phyloP scores from a whole-genome alignment of 2,113 vertebrate species.

The Plestiodon gilberti region DNA sequence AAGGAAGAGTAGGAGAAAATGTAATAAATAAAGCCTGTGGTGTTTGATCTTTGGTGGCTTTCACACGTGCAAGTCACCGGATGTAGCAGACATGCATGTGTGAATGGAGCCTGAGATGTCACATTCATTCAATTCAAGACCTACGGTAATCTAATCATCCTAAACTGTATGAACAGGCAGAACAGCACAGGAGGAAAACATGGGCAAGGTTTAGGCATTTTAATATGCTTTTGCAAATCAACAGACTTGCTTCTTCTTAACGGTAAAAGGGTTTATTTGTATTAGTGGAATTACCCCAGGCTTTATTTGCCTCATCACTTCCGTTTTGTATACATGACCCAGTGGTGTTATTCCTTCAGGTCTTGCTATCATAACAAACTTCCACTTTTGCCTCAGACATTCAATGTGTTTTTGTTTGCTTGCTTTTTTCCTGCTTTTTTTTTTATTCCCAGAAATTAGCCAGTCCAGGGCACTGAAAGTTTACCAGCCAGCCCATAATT shows the following conservation, averaged over 20 bases:
- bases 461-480: not conserved
- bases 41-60: not conserved
- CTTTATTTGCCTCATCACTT: not conserved
- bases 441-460: not conserved
- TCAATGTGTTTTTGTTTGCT: not conserved
- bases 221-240: not conserved
- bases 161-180: not conserved
- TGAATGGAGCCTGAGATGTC: not conserved
- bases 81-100: no score
- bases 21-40: not conserved
- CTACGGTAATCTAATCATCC: not conserved
- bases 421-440: not conserved
- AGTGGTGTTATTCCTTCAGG: not conserved
- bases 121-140: not conserved
- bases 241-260: not conserved
- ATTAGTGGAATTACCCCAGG: not conserved
- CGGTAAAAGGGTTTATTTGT: fast-evolving
- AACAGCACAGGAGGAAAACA: not conserved
- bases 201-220: not conserved
- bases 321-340: not conserved
- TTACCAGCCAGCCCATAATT: constrained; percentile 19
- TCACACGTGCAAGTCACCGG: not conserved
- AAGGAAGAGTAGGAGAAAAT: no score
- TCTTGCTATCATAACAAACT: constrained; percentile 12
- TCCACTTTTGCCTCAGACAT: not conserved